Evolutionary conservation across 2,888 invertebrate genomes (phyloP), one percentile per base, ranked within the genome.

Genomic region (Temnothorax ravouxi): DNA sequence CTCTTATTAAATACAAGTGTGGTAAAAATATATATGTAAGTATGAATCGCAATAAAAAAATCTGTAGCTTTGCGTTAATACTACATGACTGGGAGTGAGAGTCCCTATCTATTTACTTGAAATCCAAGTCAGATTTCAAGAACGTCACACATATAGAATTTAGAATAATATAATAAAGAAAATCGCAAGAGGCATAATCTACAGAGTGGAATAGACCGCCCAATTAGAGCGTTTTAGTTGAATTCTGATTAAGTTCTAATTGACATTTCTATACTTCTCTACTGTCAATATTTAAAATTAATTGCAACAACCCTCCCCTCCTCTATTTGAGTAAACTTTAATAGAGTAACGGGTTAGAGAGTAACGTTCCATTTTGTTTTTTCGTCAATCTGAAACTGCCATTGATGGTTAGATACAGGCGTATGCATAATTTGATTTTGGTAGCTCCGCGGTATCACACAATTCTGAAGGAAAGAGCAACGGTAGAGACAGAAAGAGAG

Each of bases 341-440:
- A 71, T 21, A 71, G 21, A 66, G 21, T 52, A n/a, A 18, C 64
- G 44, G 13, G 44, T 25, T 44, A 18, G 13, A 56, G 4, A 34
- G 34, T 34, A 34, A 66, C 8, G 38, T 38, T 52, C 0, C 9
- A 6, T 15, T 52, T 50, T 56, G 13, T n/a, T 5, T 41, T 52
- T 66, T 59, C 21, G 2, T 21, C 54, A 18, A 52, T 25, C 4
- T 67, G n/a, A 64, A 50, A 38, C 25, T 38, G 52, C 6, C 38
- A 34, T 76, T 44, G 50, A 25, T 13, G 11, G 6, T 62, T 38
- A 6, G 38, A 67, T 54, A n/a, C 3, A 13, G 34, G 9, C 21
- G n/a, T 72, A 59, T 34, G 47, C 25, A 15, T 38, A 59, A 80
- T 74, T 80, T 80, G 74, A 80, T 80, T 74, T 74, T 59, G 34